Percentiles rank a stretch among this genome's conserved stretches.
Conservation (phyloP, 1,140 invertebrate species). For the Hycleus cichorii region DNA sequence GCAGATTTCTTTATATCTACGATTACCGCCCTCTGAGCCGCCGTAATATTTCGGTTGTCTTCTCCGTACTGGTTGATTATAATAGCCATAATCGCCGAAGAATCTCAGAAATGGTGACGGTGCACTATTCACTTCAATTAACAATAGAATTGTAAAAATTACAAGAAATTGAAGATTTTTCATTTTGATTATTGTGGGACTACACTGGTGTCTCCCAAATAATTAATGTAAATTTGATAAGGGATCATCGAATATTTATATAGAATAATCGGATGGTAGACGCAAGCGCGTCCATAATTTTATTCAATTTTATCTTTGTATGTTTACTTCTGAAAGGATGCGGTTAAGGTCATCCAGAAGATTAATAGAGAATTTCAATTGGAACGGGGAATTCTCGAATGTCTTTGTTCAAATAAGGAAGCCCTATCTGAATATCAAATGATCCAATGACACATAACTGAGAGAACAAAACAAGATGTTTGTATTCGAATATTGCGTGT, state of each 20-base stretch:
- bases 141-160: too few species aligned
- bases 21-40: slow-evolving; percentile 17
- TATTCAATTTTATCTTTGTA: not conserved
- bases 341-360: not conserved
- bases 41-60: slow-evolving; percentile 1
- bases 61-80: not conserved
- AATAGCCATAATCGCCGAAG: not conserved
- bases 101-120: slow-evolving; percentile 1
- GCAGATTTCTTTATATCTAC: slow-evolving; percentile 34
- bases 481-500: too few species aligned
- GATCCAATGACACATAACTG: not conserved
- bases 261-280: too few species aligned
- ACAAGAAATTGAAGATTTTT: too few species aligned
- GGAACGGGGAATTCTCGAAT: not conserved
- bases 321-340: not conserved
- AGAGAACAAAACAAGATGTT: not conserved
- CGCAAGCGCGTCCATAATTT: too few species aligned
- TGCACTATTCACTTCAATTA: not conserved
- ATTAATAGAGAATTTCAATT: too few species aligned
- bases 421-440: not conserved
- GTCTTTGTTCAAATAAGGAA: not conserved
- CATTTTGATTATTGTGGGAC: too few species aligned
- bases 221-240: too few species aligned
- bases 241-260: too few species aligned
- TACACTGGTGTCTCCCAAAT: too few species aligned